Conservation (phyloP, 1,140 invertebrate genomes). For the Eueides isabella region DNA sequence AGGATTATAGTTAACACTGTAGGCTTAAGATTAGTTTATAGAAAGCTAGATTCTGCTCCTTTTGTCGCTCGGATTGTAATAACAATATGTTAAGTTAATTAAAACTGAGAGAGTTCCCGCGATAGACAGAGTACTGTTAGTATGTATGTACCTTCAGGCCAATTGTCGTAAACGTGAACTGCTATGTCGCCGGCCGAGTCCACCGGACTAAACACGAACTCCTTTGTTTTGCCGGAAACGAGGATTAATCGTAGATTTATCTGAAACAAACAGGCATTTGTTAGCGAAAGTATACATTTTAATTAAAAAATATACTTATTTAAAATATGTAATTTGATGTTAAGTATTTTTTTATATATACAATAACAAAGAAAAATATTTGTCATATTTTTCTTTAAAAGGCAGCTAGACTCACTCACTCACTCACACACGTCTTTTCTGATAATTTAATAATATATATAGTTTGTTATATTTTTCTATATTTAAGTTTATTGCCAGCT, state of each 20-base stretch:
- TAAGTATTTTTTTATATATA: too few species aligned
- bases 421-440: too few species aligned
- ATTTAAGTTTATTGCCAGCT: too few species aligned
- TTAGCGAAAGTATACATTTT: not conserved
- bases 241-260: constrained; percentile 98
- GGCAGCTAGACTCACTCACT: too few species aligned
- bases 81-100: not conserved
- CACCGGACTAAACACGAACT: constrained; percentile 97
- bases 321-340: too few species aligned
- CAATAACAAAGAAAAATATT: too few species aligned
- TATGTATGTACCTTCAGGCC: constrained; percentile 92
- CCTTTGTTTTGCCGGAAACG: constrained; percentile 99
- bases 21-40: not conserved
- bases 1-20: too few species aligned
- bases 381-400: too few species aligned
- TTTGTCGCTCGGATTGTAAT: not conserved
- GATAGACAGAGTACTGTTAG: constrained; percentile 37
- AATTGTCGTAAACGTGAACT: constrained; percentile 99
- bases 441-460: too few species aligned
- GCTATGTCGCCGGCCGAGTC: constrained; percentile 99
- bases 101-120: not conserved
- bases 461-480: too few species aligned
- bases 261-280: constrained; percentile 83
- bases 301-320: too few species aligned
- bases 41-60: not conserved